Evolutionary conservation across 2,797 vertebrate genomes (phyloP), one percentile per base, ranked within the genome.

Genomic region (Siniperca scherzeri): DNA sequence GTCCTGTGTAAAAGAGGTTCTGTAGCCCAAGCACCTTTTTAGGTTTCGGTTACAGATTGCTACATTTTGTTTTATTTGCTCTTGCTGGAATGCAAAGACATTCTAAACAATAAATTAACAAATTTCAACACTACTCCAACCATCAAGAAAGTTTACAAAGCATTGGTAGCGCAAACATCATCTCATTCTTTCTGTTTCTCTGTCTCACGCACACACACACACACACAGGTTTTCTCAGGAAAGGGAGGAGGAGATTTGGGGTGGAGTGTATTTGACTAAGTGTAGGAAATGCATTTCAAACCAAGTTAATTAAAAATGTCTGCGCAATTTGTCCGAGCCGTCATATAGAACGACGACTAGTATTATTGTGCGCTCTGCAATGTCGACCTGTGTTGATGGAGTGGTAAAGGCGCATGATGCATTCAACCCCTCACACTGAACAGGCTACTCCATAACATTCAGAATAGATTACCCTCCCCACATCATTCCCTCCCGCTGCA

Each of bases 31-130:
- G 74, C 77, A 90, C 92, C 93, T 93, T 90, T 90, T 36, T 22
- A 89, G 91, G 88, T 90, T 93, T 87, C 72, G 82, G 93, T 90
- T 91, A 94, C 94, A 95, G 91, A 86, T 78, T 95, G 95, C 94
- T 96, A 95, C 94, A 93, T 95, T 92, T 92, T 91, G 80, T 93
- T 86, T 94, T 82, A 86, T 92, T 93, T 92, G 91, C 91, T 95
- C 88, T 94, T 89, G 74, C 85, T 92, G 82, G 87, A 90, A 95
- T 11, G 89, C 92, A 92, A 94, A 95, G 90, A 94, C 95, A 94
- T 95, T 96, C 95, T 91, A 93, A 93, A 95, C 89, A 92, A 94
- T 95, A 94, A 96, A 91, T 95, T 90, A 94, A 91, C 81, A 80
- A 81, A 85, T 91, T 89, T 86, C 80, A 93, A 92, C 81, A 78